phyloP scores from a whole-genome alignment of 2,797 vertebrate genomes.

The Siniperca scherzeri region DNA sequence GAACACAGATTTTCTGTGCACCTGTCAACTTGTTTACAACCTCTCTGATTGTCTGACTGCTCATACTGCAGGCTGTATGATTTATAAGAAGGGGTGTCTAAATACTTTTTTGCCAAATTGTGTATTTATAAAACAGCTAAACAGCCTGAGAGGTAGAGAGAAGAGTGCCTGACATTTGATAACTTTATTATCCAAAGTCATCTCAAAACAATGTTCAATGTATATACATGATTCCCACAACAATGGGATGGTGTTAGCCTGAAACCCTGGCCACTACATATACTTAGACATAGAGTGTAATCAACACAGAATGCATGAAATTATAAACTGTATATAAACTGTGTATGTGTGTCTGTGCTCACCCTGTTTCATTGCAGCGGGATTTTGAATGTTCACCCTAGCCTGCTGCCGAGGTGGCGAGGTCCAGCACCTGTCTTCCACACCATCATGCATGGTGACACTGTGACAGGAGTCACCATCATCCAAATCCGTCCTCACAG shows the following conservation, averaged over 20 bases:
- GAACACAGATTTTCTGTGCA: background rate
- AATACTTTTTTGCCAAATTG: background rate
- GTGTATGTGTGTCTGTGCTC: background rate
- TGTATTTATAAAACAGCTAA: background rate
- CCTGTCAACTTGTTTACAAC: background rate
- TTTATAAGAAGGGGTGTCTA: background rate
- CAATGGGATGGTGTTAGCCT: background rate
- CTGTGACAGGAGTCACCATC: slow-evolving; percentile 91
- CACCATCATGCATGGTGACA: slow-evolving; percentile 91
- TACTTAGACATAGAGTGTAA: background rate
- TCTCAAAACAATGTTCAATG: background rate
- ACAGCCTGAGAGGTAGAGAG: no score
- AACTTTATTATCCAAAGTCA: background rate
- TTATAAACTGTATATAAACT: background rate
- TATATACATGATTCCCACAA: background rate
- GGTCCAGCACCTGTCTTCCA: slow-evolving; percentile 95
- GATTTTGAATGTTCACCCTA: slow-evolving; percentile 94
- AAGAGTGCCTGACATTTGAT: background rate
- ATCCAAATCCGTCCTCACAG: slow-evolving; percentile 95
- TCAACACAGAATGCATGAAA: background rate
- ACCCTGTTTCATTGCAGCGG: slow-evolving; percentile 83
- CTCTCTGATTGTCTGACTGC: background rate
- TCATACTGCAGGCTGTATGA: background rate
- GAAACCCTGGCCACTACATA: background rate
- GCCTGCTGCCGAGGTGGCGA: slow-evolving; percentile 94